These are phyloP conservation scores for Xenopus tropicalis DNA, from an alignment of 2,113 vertebrate genomes.

Conservation along the genomic window UCB_Xtro_10.0 CM004446.2:135481001-135481500, in stretches of 20 bases:
- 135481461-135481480: background rate
- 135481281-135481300: background rate
- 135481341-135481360: conserved; percentile 17
- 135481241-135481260: background rate
- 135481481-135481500: fast-evolving
- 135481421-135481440: conserved; percentile 9
- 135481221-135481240: background rate
- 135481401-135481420: background rate
- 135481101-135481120: background rate
- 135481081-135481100: conserved; percentile 5
- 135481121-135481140: conserved; percentile 10
- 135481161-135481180: conserved; percentile 4
- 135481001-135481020: background rate
- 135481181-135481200: background rate
- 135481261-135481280: background rate
- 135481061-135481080: background rate
- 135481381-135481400: conserved; percentile 18
- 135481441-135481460: conserved; percentile 18
- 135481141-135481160: conserved; percentile 8
- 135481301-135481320: background rate
- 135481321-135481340: background rate
- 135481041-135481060: conserved; percentile 7
- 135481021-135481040: background rate
- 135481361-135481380: conserved; percentile 7
- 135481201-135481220: background rate